Conservation (phyloP, 2,113 vertebrate species). For the Motacilla alba region DNA sequence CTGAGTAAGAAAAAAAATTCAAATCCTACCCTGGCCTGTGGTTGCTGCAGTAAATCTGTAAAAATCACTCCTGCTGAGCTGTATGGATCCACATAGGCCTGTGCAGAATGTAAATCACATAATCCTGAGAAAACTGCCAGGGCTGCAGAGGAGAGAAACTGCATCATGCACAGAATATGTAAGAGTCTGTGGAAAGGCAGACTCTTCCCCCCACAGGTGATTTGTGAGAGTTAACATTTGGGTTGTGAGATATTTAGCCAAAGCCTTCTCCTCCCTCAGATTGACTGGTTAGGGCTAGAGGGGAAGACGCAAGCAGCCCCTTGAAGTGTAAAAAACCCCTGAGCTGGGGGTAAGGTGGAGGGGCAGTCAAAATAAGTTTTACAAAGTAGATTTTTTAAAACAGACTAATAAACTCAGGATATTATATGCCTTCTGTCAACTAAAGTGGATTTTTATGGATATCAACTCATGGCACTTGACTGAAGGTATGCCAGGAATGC, state of each 20-base stretch:
- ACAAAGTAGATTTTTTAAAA: neutral
- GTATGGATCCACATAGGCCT: neutral
- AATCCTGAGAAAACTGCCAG: neutral
- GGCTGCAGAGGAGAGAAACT: neutral
- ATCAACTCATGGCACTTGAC: neutral
- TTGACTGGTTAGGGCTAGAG: neutral
- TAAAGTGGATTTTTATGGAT: slow-evolving; percentile 52
- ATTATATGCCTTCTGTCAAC: neutral
- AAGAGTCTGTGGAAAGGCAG: neutral
- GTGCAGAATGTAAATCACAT: neutral
- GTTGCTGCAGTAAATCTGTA: neutral
- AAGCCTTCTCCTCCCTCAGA: neutral
- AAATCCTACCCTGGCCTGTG: neutral
- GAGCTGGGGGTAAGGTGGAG: neutral
- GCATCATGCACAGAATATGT: neutral
- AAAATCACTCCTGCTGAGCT: slow-evolving; percentile 5
- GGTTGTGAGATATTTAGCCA: neutral
- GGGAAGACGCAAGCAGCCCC: neutral
- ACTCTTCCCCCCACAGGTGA: neutral
- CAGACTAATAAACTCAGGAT: neutral
- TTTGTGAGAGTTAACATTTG: neutral
- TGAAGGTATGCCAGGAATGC: slow-evolving; percentile 53
- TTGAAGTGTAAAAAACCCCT: neutral
- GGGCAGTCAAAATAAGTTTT: neutral
- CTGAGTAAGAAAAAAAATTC: neutral